phyloP scores from a whole-genome alignment of 2,797 vertebrate species.

The Crotalus adamanteus region DNA sequence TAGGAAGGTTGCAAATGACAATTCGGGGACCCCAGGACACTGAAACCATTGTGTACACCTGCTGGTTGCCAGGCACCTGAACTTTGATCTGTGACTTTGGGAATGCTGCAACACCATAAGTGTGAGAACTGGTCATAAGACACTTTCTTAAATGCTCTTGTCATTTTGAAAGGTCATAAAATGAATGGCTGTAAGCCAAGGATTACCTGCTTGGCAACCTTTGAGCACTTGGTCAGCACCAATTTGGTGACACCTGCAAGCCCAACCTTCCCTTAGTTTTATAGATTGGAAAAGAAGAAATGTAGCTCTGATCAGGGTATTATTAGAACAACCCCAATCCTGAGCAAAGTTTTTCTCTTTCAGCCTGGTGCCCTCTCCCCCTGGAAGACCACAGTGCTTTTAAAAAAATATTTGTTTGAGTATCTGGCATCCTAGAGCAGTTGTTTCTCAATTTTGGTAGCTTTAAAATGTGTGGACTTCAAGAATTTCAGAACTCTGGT shows the following conservation, averaged over 20 bases:
- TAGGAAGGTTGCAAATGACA: too few relatives aligned
- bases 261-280: not conserved
- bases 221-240: not conserved
- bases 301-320: not conserved
- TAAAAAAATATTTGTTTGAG: not conserved
- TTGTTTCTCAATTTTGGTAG: not conserved
- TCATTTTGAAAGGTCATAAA: too few relatives aligned
- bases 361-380: too few relatives aligned
- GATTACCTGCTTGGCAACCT: not conserved
- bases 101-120: too few relatives aligned
- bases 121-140: too few relatives aligned
- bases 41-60: too few relatives aligned
- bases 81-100: too few relatives aligned
- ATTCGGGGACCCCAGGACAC: too few relatives aligned
- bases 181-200: too few relatives aligned
- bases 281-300: not conserved
- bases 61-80: too few relatives aligned
- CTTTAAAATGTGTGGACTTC: not conserved
- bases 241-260: not conserved
- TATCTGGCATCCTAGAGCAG: not conserved
- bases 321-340: not conserved
- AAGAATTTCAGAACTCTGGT: not conserved
- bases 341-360: not conserved
- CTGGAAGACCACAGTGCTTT: not conserved
- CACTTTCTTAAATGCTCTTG: too few relatives aligned